Evolutionary conservation across 2,888 invertebrate species (phyloP).

Genomic region (Eudasyphora cyanicolor): DNA sequence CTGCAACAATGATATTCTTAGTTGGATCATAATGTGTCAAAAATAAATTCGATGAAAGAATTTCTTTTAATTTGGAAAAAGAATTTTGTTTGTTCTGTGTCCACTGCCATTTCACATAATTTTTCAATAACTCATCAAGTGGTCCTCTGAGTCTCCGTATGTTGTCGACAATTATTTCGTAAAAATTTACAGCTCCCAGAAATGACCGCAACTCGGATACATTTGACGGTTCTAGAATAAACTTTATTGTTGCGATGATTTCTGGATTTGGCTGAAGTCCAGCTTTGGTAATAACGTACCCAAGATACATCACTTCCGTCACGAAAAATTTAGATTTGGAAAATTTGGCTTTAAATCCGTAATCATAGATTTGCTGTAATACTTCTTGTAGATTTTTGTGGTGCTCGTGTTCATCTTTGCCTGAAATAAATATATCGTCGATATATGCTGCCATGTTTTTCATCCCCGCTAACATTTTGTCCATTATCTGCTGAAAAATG

Average conservation of each 20-base stretch:
- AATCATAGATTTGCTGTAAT: background rate
- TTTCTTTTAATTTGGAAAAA: too few relatives aligned
- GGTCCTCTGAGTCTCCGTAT: slow-evolving; percentile 56
- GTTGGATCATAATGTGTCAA: too few relatives aligned
- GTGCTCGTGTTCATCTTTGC: slow-evolving; percentile 50
- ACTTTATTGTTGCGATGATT: slow-evolving; percentile 47
- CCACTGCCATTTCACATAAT: slow-evolving; percentile 54
- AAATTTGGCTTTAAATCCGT: background rate
- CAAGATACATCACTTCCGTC: slow-evolving; percentile 28
- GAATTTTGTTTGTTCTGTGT: slow-evolving; percentile 23
- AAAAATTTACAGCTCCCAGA: too few relatives aligned
- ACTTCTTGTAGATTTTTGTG: slow-evolving; percentile 41
- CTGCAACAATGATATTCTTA: slow-evolving; percentile 61
- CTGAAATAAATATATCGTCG: slow-evolving; percentile 54
- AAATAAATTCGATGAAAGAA: too few relatives aligned
- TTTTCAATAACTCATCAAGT: slow-evolving; percentile 57
- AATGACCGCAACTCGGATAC: too few relatives aligned
- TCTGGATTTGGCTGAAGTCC: slow-evolving; percentile 61
- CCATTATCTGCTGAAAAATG: slow-evolving; percentile 58
- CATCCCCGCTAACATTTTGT: slow-evolving; percentile 47
- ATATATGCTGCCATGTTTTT: slow-evolving; percentile 41
- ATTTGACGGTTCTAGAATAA: slow-evolving; percentile 63
- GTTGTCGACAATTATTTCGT: slow-evolving; percentile 60
- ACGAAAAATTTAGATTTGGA: slow-evolving; percentile 16
- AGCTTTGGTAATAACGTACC: slow-evolving; percentile 36